Evolutionary conservation across 35 echinoderm and acorn worm species (phyloP).

Genomic region (Apostichopus californicus): DNA sequence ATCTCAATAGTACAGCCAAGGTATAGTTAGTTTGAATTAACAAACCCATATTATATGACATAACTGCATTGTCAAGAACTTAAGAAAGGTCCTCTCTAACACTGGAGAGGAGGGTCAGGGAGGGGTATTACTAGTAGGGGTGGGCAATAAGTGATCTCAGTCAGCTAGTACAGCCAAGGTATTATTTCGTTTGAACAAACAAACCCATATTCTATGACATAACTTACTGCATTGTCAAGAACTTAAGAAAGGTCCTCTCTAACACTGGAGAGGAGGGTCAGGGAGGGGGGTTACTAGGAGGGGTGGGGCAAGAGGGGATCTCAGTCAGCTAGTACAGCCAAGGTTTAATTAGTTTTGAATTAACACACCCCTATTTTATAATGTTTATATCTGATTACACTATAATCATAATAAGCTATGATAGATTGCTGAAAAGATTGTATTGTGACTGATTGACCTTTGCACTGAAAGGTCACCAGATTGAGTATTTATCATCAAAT

Average conservation of each 20-base stretch:
- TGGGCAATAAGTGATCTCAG: too few relatives aligned
- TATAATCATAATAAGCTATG: too few relatives aligned
- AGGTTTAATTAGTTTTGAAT: too few relatives aligned
- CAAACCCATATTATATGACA: neutral
- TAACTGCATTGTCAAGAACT: neutral
- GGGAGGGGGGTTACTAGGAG: neutral
- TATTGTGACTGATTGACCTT: too few relatives aligned
- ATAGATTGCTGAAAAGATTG: too few relatives aligned
- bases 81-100: neutral
- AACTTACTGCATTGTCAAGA: neutral
- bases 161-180: too few relatives aligned
- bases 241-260: neutral
- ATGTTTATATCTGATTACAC: too few relatives aligned
- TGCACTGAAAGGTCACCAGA: too few relatives aligned
- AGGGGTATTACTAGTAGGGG: neutral
- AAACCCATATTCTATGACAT: neutral
- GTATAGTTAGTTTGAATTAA: neutral
- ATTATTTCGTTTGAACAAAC: too few relatives aligned
- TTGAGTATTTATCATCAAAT: too few relatives aligned
- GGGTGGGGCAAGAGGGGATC: too few relatives aligned
- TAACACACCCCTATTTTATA: neutral
- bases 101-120: neutral
- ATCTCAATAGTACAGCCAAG: neutral
- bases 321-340: too few relatives aligned
- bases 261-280: neutral